phyloP scores from a whole-genome alignment of 2,113 vertebrate species.

The Protobothrops mucrosquamatus region DNA sequence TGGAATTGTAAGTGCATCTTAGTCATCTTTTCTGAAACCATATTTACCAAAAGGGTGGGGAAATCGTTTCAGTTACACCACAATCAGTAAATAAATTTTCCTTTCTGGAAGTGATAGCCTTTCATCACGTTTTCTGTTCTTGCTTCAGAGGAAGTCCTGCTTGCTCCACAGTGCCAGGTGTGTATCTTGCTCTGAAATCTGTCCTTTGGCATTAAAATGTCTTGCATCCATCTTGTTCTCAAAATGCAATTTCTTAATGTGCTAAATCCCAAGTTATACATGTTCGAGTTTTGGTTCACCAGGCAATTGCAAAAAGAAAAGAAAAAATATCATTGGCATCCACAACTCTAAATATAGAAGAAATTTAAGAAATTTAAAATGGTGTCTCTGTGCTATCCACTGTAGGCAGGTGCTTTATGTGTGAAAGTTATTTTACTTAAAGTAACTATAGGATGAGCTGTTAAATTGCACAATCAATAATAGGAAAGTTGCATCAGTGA shows the following conservation, averaged over 20 bases:
- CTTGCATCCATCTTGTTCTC: not conserved
- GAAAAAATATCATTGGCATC: not conserved
- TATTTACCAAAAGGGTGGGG: accelerated
- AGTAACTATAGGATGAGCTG: not conserved
- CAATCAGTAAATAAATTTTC: conserved; percentile 3
- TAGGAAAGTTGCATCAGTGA: not conserved
- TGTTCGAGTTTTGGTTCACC: not conserved
- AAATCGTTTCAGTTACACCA: conserved; percentile 3
- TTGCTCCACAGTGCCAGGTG: conserved; percentile 13
- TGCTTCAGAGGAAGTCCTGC: conserved; percentile 26
- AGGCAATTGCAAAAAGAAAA: not conserved
- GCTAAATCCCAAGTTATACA: not conserved
- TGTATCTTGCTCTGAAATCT: conserved; percentile 5
- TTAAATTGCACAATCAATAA: not conserved
- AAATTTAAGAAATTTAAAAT: not conserved
- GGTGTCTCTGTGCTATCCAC: not conserved
- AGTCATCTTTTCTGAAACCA: conserved; percentile 16
- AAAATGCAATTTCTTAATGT: not conserved
- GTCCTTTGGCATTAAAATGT: not conserved
- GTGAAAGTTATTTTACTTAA: not conserved
- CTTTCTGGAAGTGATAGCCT: conserved; percentile 7
- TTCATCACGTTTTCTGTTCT: conserved; percentile 11
- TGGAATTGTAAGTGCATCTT: not conserved
- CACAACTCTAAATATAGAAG: not conserved
- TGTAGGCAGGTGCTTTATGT: not conserved